A percentile compares a stretch with the other conserved stretches of the same genome.
phyloP scores from a whole-genome alignment of 2,797 vertebrate species.

The Pipistrellus kuhlii region DNA sequence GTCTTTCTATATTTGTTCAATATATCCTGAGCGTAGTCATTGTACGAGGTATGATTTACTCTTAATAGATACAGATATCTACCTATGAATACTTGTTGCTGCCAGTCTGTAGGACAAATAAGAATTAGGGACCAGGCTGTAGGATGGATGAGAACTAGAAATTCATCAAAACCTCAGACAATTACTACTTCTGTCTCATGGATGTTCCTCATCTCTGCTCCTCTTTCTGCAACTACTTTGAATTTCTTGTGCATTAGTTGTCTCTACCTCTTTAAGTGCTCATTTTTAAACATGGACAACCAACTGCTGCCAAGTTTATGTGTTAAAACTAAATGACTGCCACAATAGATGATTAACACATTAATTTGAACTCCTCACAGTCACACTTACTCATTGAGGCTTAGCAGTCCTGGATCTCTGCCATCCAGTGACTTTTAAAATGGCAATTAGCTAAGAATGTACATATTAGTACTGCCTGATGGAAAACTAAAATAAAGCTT shows the following conservation, averaged over 20 bases:
- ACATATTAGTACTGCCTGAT: neutral
- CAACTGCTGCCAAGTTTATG: neutral
- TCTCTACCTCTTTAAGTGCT: neutral
- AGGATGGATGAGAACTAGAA: neutral
- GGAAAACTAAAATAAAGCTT: conserved; percentile 5
- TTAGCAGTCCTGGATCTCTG: neutral
- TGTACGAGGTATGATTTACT: neutral
- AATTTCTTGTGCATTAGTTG: neutral
- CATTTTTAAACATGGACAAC: neutral
- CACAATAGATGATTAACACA: neutral
- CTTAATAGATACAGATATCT: neutral
- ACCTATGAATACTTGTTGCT: neutral
- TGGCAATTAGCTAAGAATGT: neutral
- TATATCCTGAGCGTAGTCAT: neutral
- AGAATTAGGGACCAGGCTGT: neutral
- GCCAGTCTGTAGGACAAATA: neutral
- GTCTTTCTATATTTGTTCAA: neutral
- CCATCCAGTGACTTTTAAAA: neutral
- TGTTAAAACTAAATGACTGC: neutral
- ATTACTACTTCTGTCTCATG: neutral
- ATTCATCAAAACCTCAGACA: neutral
- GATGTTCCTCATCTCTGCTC: neutral
- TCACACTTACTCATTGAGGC: neutral
- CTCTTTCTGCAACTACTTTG: neutral
- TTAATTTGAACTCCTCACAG: neutral